Evolutionary conservation across 2,113 vertebrate genomes (phyloP).

Genomic region (Psephotus haematonotus): DNA sequence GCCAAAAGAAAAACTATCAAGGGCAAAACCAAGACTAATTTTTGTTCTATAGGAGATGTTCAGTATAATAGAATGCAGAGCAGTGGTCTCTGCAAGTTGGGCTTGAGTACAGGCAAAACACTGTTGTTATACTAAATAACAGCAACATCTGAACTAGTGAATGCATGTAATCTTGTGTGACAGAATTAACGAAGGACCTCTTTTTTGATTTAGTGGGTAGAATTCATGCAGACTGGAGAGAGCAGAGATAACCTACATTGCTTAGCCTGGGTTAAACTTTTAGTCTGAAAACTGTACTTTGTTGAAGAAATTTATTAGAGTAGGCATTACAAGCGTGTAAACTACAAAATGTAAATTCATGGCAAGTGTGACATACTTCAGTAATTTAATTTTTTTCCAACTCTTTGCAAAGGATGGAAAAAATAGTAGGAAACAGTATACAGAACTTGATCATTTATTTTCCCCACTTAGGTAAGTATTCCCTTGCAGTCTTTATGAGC

Average conservation of each 20-base stretch:
- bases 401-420: background rate
- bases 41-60: background rate
- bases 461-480: background rate
- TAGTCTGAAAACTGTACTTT: background rate
- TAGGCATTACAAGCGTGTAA: background rate
- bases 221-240: background rate
- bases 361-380: background rate
- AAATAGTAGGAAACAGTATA: background rate
- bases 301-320: background rate
- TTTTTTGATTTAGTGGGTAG: background rate
- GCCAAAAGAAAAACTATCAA: background rate
- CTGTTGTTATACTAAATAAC: background rate
- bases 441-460: background rate
- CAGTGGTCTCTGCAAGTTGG: background rate
- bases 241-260: background rate
- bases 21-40: background rate
- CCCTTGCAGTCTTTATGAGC: background rate
- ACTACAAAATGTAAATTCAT: background rate
- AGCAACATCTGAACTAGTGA: background rate
- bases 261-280: background rate
- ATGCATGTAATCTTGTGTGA: background rate
- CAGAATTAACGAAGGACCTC: background rate
- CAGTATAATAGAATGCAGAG: background rate
- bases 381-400: background rate
- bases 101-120: background rate